phyloP scores from a whole-genome alignment of 2,113 vertebrate genomes.

The Rousettus leschenaultii region DNA sequence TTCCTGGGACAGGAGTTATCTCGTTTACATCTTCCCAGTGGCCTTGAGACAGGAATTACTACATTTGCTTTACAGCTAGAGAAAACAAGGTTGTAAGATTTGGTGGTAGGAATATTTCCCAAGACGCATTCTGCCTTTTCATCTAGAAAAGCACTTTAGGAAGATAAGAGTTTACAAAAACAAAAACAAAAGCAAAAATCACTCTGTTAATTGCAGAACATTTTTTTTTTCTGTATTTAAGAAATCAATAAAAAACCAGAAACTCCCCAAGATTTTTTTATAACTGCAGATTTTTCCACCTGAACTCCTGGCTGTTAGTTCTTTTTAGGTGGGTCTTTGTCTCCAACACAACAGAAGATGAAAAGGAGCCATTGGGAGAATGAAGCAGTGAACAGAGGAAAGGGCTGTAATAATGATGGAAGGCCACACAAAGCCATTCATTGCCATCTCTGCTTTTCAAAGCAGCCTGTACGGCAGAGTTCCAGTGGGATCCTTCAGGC shows the following conservation, averaged over 20 bases:
- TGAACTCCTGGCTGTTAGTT: background rate
- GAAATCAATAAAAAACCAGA: background rate
- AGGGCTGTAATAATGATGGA: background rate
- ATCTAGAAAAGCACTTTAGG: background rate
- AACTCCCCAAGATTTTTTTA: background rate
- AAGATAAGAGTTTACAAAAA: background rate
- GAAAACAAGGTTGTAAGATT: background rate
- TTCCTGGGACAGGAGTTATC: background rate
- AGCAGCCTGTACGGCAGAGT: background rate
- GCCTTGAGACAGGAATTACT: background rate
- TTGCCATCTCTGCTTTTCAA: background rate
- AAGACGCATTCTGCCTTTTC: background rate
- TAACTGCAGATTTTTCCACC: conserved; percentile 32
- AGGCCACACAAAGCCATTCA: background rate
- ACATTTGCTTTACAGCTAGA: background rate
- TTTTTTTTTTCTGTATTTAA: background rate
- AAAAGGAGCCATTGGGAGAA: background rate
- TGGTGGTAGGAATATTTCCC: background rate
- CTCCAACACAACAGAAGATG: background rate
- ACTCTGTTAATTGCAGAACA: background rate
- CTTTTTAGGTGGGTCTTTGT: background rate
- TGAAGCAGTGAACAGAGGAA: background rate
- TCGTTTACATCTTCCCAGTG: background rate
- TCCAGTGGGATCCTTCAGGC: conserved; percentile 30
- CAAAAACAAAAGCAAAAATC: background rate